Percentiles rank a stretch among this genome's conserved stretches.
phyloP scores from a whole-genome alignment of 2,888 invertebrate genomes.

The Erpobdella octoculata region DNA sequence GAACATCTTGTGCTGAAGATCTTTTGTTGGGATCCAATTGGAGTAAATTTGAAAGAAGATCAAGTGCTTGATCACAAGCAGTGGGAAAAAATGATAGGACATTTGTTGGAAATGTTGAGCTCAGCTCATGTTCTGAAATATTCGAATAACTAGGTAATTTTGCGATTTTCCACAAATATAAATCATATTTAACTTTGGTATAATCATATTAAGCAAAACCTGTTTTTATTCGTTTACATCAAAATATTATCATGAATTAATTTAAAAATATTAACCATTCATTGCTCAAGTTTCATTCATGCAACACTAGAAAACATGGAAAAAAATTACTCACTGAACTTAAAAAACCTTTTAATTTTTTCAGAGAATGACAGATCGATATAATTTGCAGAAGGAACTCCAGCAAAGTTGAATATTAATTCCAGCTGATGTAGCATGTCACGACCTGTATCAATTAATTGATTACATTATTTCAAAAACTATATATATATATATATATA shows the following conservation, averaged over 20 bases:
- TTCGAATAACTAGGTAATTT: too few relatives aligned
- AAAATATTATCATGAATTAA: not conserved
- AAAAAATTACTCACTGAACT: slow-evolving; percentile 33
- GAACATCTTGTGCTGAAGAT: slow-evolving; percentile 51
- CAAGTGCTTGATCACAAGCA: slow-evolving; percentile 50
- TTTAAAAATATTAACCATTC: not conserved
- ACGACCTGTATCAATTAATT: slow-evolving; percentile 42
- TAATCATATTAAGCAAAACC: not conserved
- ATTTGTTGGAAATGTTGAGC: not conserved
- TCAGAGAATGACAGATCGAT: slow-evolving; percentile 48
- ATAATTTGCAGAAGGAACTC: slow-evolving; percentile 49
- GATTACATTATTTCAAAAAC: not conserved
- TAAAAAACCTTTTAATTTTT: slow-evolving; percentile 49
- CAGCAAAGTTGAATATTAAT: slow-evolving; percentile 52
- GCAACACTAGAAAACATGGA: too few relatives aligned
- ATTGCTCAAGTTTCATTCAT: not conserved
- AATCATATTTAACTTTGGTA: not conserved
- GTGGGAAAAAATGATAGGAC: slow-evolving; percentile 36
- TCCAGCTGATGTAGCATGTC: slow-evolving; percentile 50
- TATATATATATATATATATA: not conserved
- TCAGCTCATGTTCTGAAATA: slow-evolving; percentile 1
- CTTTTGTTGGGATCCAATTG: slow-evolving; percentile 51
- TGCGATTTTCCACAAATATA: not conserved
- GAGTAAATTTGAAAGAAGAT: slow-evolving; percentile 48
- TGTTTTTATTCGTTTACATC: too few relatives aligned